Evolutionary conservation across 2,888 invertebrate species (phyloP).

Genomic region (Ametastegia equiseti): DNA sequence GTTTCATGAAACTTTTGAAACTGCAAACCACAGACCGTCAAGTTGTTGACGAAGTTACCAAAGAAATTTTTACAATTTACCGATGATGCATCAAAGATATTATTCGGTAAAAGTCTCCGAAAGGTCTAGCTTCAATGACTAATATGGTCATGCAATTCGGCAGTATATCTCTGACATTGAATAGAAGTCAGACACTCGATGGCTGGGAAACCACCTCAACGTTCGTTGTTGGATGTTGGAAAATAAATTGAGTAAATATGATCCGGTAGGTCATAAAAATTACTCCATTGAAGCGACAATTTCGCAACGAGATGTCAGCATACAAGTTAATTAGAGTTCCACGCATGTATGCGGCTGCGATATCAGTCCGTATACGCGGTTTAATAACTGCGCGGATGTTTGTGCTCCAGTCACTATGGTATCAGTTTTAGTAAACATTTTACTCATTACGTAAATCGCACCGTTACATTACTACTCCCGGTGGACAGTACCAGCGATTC

Average conservation of each 20-base stretch:
- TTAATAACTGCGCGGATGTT: background rate
- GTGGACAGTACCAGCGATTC: background rate
- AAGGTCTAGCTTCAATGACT: background rate
- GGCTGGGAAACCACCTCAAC: slow-evolving; percentile 13
- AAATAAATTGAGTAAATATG: slow-evolving; percentile 28
- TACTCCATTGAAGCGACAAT: slow-evolving; percentile 38
- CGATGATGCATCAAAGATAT: no score
- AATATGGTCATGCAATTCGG: background rate
- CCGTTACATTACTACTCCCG: background rate
- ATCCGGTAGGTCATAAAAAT: slow-evolving; percentile 46
- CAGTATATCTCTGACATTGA: slow-evolving; percentile 26
- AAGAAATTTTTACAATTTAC: no score
- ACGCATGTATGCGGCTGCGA: slow-evolving; percentile 14
- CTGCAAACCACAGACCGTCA: background rate
- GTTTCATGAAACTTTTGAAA: background rate
- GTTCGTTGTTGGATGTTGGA: background rate
- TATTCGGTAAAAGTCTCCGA: background rate
- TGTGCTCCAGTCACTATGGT: background rate
- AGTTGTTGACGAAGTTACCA: no score
- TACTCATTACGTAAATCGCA: slow-evolving; percentile 15
- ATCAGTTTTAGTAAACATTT: slow-evolving; percentile 4
- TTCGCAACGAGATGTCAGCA: slow-evolving; percentile 18
- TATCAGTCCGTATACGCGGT: slow-evolving; percentile 8
- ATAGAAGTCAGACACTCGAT: background rate
- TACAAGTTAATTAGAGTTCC: slow-evolving; percentile 3